Base-by-base conservation (phyloP, 2,888 invertebrate genomes). In the Drosophila multiciliata region DNA sequence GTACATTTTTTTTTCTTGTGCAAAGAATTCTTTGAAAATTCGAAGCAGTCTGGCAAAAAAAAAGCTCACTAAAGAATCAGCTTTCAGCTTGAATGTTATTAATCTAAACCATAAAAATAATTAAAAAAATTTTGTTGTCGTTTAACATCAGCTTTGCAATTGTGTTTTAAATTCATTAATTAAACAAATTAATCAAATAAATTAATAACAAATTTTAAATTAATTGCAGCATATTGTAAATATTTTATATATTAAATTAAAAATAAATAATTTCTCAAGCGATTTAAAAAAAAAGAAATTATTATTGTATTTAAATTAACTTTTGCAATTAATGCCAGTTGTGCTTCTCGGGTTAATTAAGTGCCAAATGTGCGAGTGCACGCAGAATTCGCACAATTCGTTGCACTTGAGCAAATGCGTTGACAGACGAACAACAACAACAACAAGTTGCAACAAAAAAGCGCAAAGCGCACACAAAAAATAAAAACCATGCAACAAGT, bases 401-500 rank as follows among this genome's bases (percentile, higher is more conserved):
- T 62, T 62, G 80, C 70, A 71, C 70, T 83, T 79, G 63, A 71
- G 71, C 78, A 78, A 80, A 72, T 73, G 72, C 75, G 74, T 85
- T 88, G 87, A 76, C 70, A 72, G 82, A 66, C 74, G 83, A 62
- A 23, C 45, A 55, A 23, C 26, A 52, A 45, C 59, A 48, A 9
- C 59, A 59, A 40, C 66, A 57, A 61, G 23, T 36, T 62, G 67
- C 69, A 66, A 73, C 67, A 82, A 70, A 64, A 55, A 55, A 54
- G 63, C 15, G 38, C 26, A 38, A 82, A 59, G 23, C 64, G 52
- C 58, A 66, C 62, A 45, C 45, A 38, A 55, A 26, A 15, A 52
- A 50, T 52, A 54, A 66, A 57, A 65, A 66, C 52, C 61, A 77
- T 60, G 62, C 67, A 89, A 83, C 85, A 85, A 90, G 87, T 90